phyloP scores from a whole-genome alignment of 2,888 invertebrate genomes.

The Cheilosia vulpina region DNA sequence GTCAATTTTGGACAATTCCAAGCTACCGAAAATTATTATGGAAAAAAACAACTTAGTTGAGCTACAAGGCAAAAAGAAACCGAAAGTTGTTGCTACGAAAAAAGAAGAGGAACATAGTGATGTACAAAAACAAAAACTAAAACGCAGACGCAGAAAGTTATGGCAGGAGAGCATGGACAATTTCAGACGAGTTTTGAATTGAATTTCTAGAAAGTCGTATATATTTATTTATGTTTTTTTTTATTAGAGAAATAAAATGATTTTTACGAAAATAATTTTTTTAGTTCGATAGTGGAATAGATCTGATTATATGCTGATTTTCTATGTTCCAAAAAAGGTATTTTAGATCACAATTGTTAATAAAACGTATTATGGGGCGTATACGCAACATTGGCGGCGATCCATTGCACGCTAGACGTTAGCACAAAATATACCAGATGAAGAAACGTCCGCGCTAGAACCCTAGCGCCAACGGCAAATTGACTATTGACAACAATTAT shows the following conservation, averaged over 20 bases:
- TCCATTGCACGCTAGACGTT: no score
- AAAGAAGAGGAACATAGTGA: slow-evolving; percentile 3
- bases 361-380: no score
- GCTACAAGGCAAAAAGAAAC: slow-evolving; percentile 15
- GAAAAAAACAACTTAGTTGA: background rate
- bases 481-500: no score
- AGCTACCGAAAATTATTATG: background rate
- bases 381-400: no score
- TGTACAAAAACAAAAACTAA: slow-evolving; percentile 16
- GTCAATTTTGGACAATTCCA: slow-evolving; percentile 44
- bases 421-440: no score
- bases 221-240: slow-evolving; percentile 15
- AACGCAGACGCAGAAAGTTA: slow-evolving; percentile 16
- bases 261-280: background rate
- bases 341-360: no score
- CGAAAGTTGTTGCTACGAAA: background rate
- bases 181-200: slow-evolving; percentile 41
- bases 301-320: no score
- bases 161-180: slow-evolving; percentile 48
- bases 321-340: no score
- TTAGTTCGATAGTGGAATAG: background rate
- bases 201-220: background rate
- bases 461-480: no score
- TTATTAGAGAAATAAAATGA: slow-evolving; percentile 7
- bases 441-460: no score